phyloP scores from a whole-genome alignment of 2,888 invertebrate genomes.

The Taphrorychus bicolor region DNA sequence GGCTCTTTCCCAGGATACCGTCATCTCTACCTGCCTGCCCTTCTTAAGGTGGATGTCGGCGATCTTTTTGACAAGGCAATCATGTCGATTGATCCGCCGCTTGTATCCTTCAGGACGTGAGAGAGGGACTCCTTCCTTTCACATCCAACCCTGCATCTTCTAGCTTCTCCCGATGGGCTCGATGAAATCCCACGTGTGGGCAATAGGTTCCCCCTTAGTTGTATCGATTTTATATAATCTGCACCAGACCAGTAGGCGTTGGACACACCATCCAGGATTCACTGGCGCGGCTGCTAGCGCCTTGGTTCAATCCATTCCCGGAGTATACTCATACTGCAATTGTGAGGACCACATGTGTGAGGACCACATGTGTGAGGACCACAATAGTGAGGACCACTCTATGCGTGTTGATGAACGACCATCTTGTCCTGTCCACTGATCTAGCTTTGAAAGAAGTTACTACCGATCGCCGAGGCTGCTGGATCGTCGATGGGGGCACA shows the following conservation, averaged over 20 bases:
- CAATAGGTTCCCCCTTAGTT: slow-evolving; percentile 46
- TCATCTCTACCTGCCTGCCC: not conserved
- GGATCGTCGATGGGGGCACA: not conserved
- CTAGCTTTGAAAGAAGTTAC: not conserved
- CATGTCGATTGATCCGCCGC: slow-evolving; percentile 16
- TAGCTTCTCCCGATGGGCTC: slow-evolving; percentile 42
- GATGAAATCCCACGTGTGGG: slow-evolving; percentile 49
- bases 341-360: slow-evolving; percentile 16
- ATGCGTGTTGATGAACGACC: not conserved
- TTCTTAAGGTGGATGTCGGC: not conserved
- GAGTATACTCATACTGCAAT: slow-evolving; percentile 35
- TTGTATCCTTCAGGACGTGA: slow-evolving; percentile 14
- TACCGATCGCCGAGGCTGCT: not conserved
- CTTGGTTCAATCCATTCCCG: slow-evolving; percentile 36
- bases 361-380: too few relatives aligned
- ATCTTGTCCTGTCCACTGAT: not conserved
- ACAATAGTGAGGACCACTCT: slow-evolving; percentile 9
- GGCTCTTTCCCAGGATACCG: slow-evolving; percentile 9
- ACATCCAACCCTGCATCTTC: slow-evolving; percentile 45
- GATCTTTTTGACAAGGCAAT: not conserved
- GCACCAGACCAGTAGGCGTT: slow-evolving; percentile 46
- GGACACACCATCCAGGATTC: slow-evolving; percentile 40
- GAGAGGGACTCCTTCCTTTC: slow-evolving; percentile 32
- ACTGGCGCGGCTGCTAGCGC: not conserved
- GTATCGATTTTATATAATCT: slow-evolving; percentile 46